A percentile compares a stretch with the other conserved stretches of the same genome.
Evolutionary conservation across 2,888 invertebrate species (phyloP).

Genomic region (Perdita meconis): DNA sequence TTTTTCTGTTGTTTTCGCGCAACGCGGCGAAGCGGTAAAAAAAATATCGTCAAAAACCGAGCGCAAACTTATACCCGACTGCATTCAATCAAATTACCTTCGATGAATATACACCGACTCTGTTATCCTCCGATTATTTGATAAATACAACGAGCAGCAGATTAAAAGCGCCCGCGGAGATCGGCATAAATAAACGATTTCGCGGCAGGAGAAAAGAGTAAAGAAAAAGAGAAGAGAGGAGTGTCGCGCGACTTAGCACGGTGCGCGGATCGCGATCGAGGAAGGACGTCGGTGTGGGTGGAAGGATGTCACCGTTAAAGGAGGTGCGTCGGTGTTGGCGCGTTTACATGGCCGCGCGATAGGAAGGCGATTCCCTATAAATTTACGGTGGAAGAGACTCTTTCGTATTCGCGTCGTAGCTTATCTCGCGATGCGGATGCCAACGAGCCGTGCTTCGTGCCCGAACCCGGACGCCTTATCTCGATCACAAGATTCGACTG

Average conservation of each 20-base stretch:
- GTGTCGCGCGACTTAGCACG: not conserved
- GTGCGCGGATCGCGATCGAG: conserved; percentile 8
- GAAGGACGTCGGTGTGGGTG: no score
- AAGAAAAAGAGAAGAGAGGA: no score
- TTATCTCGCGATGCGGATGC: conserved; percentile 68
- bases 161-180: conserved; percentile 9
- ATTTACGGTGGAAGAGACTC: conserved; percentile 58
- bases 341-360: conserved; percentile 40
- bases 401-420: conserved; percentile 71
- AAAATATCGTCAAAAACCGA: not conserved
- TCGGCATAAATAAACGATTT: conserved; percentile 24
- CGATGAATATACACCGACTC: conserved; percentile 20
- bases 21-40: not conserved
- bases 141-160: conserved; percentile 4
- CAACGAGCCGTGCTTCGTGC: conserved; percentile 65
- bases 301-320: no score
- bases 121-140: not conserved
- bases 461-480: conserved; percentile 65
- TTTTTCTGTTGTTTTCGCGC: not conserved
- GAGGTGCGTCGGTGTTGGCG: not conserved
- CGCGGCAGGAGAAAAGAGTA: not conserved
- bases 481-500: conserved; percentile 69
- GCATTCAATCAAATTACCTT: conserved; percentile 11
- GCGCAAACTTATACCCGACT: not conserved
- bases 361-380: conserved; percentile 63